Evolutionary conservation across 2,113 vertebrate genomes (phyloP), one percentile per base, ranked within the genome.

Genomic region (Corythornis cristatus): DNA sequence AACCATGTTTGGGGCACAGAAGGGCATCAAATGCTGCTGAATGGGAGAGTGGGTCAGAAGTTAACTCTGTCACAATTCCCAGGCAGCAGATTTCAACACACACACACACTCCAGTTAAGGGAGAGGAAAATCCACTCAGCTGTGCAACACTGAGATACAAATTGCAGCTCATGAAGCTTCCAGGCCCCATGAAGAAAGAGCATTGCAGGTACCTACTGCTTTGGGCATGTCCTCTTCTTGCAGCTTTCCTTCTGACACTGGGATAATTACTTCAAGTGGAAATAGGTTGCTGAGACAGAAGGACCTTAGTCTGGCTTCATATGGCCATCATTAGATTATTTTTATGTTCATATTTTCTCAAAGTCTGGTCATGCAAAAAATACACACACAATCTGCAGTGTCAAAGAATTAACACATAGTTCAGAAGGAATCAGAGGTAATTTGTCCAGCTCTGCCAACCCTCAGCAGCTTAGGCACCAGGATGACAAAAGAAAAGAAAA

Each of bases 401-500:
- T 70, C 43, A 37, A 83, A 84, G 75, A 84, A 58, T 73, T 67
- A 89, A 89, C 5, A 14, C 28, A 21, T 2, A 23, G 64, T 42
- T 43, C 58, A 70, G 33, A 40, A 88, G 56, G 85, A 87, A 89
- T 54, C 2, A 1, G 46, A 19, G 46, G 56, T 62, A 67, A 17
- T 71, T 76, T 0, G 4, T 40, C 60, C 46, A 62, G 67, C 12
- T 5, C 58, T 73, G 46, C 62, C 88, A 87, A 20, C 12, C 40
- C 37, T 0, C 5, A 87, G 45, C 4, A 8, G 51, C 61, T 87
- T 70, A 80, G 43, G 42, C 25, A 74, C 40, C 37, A 83, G 64
- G 43, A 91, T 45, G 79, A 66, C 46, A 92, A 89, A 96, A 86
- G 17, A 82, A 83, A 82, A 67, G 71, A 91, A 89, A 88, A 75